Percentiles rank a stretch among this genome's conserved stretches.
phyloP scores from a whole-genome alignment of 2,797 vertebrate species.

The Gymnothorax javanicus region DNA sequence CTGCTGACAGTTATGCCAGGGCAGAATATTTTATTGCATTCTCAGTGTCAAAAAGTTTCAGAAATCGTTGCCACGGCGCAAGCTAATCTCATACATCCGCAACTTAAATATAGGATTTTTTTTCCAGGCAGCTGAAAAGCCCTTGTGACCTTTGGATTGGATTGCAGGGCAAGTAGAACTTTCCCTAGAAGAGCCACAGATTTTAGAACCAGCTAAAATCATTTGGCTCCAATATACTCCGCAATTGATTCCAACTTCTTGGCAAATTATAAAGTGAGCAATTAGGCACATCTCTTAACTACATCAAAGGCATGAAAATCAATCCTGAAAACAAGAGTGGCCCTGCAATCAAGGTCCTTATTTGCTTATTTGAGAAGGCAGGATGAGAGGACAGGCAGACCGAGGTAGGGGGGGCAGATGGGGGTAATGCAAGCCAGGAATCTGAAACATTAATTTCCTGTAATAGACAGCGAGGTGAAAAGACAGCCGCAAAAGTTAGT shows the following conservation, averaged over 20 bases:
- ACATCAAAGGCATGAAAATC: background rate
- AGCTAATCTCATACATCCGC: background rate
- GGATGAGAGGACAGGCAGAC: background rate
- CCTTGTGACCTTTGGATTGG: background rate
- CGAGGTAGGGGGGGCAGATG: too few relatives aligned
- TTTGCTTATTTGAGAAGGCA: background rate
- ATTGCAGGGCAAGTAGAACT: background rate
- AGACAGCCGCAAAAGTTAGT: background rate
- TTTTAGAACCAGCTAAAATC: background rate
- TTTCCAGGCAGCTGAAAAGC: background rate
- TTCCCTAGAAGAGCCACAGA: background rate
- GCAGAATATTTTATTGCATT: background rate
- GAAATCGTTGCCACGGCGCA: background rate
- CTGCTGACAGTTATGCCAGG: background rate
- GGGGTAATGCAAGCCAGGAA: background rate
- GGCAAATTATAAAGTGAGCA: background rate
- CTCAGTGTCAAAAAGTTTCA: background rate
- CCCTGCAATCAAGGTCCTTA: background rate
- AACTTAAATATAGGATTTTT: background rate
- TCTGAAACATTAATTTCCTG: background rate
- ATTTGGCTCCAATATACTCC: background rate
- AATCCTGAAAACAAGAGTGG: background rate
- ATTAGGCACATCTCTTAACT: background rate
- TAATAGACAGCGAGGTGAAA: background rate
- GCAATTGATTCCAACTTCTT: background rate